Conservation (phyloP, 2,113 vertebrate genomes). For the Synodontis membranacea region DNA sequence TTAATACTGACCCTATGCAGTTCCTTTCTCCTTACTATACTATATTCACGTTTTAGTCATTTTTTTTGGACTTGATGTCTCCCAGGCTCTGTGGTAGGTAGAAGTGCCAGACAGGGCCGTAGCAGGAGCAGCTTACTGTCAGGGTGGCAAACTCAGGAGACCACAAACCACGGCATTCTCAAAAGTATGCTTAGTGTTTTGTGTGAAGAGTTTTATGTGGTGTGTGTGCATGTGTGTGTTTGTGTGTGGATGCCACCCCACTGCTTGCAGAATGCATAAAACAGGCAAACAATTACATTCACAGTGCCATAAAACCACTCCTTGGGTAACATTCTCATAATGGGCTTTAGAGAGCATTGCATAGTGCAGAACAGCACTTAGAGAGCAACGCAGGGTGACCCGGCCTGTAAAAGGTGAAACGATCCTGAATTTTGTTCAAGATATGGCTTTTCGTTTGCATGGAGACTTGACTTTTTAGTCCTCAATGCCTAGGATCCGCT, state of each 20-base stretch:
- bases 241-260: constrained; percentile 40
- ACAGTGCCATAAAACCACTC: constrained; percentile 46
- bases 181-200: constrained; percentile 43
- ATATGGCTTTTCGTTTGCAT: neutral
- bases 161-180: constrained; percentile 31
- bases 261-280: constrained; percentile 47
- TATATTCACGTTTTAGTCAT: neutral
- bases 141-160: constrained; percentile 38
- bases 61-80: neutral
- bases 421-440: neutral
- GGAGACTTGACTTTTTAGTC: neutral
- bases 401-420: neutral
- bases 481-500: neutral
- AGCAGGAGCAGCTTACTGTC: constrained; percentile 40
- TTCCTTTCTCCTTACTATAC: neutral
- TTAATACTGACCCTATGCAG: too few species aligned
- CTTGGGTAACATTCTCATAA: constrained; percentile 37
- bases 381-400: constrained; percentile 29
- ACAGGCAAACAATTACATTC: constrained; percentile 50
- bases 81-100: constrained; percentile 52
- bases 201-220: constrained; percentile 49
- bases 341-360: constrained; percentile 16
- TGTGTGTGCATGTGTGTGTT: constrained; percentile 42
- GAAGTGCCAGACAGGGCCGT: constrained; percentile 36
- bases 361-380: constrained; percentile 9